These are phyloP conservation scores for Glossophaga mutica DNA, from an alignment of 2,797 vertebrate genomes.

Conservation along the genomic window DNA sequence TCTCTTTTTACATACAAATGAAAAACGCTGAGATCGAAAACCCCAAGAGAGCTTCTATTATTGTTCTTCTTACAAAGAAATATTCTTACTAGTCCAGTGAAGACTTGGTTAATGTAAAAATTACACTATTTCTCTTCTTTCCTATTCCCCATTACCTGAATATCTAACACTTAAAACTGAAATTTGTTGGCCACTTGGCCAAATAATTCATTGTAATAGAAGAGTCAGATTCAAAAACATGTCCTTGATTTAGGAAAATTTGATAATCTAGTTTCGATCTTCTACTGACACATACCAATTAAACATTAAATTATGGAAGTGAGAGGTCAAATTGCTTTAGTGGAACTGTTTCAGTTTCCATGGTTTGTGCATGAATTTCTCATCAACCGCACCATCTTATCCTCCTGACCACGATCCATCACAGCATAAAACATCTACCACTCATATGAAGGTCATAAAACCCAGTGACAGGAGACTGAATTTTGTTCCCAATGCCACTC, in stretches of 20 bases:
- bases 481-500: neutral
- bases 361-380: neutral
- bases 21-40: constrained; percentile 1
- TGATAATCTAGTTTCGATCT: neutral
- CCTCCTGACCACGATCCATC: neutral
- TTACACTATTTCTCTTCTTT: neutral
- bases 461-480: neutral
- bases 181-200: neutral
- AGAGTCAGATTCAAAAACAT: neutral
- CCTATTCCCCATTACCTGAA: neutral
- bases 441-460: neutral
- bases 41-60: neutral
- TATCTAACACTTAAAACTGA: neutral
- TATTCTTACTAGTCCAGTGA: neutral
- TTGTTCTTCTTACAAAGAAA: neutral
- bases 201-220: constrained; percentile 16
- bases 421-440: neutral
- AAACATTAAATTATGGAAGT: neutral
- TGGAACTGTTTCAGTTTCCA: neutral
- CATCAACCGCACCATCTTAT: neutral
- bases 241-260: neutral
- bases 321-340: constrained; percentile 1
- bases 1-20: constrained; percentile 31
- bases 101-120: neutral
- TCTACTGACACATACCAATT: neutral